Base-by-base conservation (phyloP, 2,113 vertebrate species). In the Rhadina sibilatrix region DNA sequence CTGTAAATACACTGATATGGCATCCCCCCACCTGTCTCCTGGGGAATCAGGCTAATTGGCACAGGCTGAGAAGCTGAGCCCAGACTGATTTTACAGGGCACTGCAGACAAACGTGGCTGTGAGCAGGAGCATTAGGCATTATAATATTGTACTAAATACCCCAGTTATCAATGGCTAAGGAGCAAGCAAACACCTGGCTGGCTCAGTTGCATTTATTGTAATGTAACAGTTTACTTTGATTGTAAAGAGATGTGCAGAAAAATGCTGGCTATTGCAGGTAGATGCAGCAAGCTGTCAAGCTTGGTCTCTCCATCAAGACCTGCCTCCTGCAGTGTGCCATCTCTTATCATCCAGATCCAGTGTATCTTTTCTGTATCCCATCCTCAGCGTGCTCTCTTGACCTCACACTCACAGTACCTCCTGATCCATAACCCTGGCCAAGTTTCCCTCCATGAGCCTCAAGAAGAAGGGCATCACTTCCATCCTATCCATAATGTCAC, bases 21-120 rank as follows among this genome's bases (percentile, higher is more conserved):
- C 64, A 71, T 88, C 24, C 64, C 50, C n/a, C 76, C 56, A 95
- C 88, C 90, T 96, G 83, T 89, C 88, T 81, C 64, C 56, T n/a
- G 20, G 37, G 47, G 20, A 83, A 31, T 9, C 4, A 2, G 33
- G 40, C 46, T 82, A 61, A 85, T 57, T 66, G 38, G 38, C 75
- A 90, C 19, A 40, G 24, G 13, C 42, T 40, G 30, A 63, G 47
- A 47, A 66, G 8, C 54, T 59, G 59, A 77, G 27, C 30, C 57
- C 76, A 81, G n/a, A 24, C 30, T 38, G 35, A 89, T 91, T 85
- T 87, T 72, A 52, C 46, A 46, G 46, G 22, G n/a, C 37, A 37
- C 38, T 65, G 40, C 61, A 81, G 57, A 27, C 27, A 79, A 87
- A 64, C 0, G 0, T 19, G 37, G 38, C 49, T 56, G 61, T 60